Base-by-base conservation (phyloP, 2,113 vertebrate genomes). In the Tamias sibiricus region DNA sequence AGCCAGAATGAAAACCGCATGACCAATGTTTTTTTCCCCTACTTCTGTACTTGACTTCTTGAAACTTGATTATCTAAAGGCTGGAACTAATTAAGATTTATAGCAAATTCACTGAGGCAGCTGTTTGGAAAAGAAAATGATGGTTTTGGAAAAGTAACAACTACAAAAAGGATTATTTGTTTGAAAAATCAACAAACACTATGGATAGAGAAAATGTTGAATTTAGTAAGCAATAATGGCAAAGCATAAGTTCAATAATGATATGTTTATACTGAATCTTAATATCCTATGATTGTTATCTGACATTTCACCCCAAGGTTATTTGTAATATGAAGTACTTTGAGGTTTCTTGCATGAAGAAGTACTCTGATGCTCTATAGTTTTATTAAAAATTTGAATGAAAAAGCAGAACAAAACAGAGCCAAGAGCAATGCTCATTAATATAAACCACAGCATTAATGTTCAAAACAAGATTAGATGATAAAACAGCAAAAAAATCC, bases 71-170 rank as follows among this genome's bases (percentile, higher is more conserved):
- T 96, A 76, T 95, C 26, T 81, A 80, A 95, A 96, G 59, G 1
- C 44, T 90, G 54, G 76, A 96, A 82, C 72, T 96, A 95, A 95
- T 95, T 94, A 90, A 95, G 84, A 97, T 95, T 96, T 96, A 95
- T 90, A 94, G 74, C 42, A 92, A 93, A 95, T 17, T 74, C 37
- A 94, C 26, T 80, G 90, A 90, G 40, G 62, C 40, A 94, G 72
- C 44, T 94, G 52, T 90, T 97, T 84, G 26, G 22, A 95, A 90
- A 95, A 42, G 66, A 92, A 94, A 97, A 85, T 17, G 30, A 93
- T 86, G 59, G 74, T 90, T 92, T 90, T 28, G 26, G 66, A 95
- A 90, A 92, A 87, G 14, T 4, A 30, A 30, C 59, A 94, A 80
- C 80, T 72, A 74, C 2, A 64, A 81, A 94, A 40, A 96, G 30